Base-by-base conservation (phyloP, 2,797 vertebrate species). In the Hyperoplus immaculatus region DNA sequence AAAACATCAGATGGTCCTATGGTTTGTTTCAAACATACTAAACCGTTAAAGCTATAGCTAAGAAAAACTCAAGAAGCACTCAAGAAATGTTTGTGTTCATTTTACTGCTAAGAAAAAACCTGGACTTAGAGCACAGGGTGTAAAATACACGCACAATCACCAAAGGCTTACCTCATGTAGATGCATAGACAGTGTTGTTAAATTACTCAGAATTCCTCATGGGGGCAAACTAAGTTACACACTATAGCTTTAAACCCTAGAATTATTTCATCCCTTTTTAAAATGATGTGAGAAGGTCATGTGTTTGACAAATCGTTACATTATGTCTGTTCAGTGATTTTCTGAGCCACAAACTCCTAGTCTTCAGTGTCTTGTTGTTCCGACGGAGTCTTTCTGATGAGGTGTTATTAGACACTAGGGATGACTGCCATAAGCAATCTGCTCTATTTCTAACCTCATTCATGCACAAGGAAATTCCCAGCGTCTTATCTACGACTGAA, bases 401-500 rank as follows among this genome's bases (percentile, higher is more conserved):
- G 73, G 80, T 72, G 29, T 51, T 74, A 66, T 73, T 46, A 54
- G 51, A 66, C 76, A 60, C 58, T 53, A 50, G 50, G 71, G 72
- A 69, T 43, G 55, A 45, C 51, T 61, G 80, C 73, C 85, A 80
- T 60, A 15, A 72, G 67, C 56, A 77, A 69, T 86, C 49, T 53
- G 59, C 73, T 87, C 68, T 59, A n/a, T 64, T 75, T 66, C 77
- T 74, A 77, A 88, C 73, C 66, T 73, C 54, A 50, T 80, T 51
- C 75, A 57, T 41, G 72, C 73, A 49, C 57, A 7, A 12, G 81
- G 42, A 80, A 72, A 80, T 87, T 91, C 90, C 84, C 88, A 89
- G 81, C 64, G 1, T 77, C 68, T 92, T 89, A 91, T 92, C 89
- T 81, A 46, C 72, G 47, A 69, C 47, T 76, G 69, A 84, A 82